Conservation (phyloP, 2,797 vertebrate genomes). For the Hypotaenidia okinawae region DNA sequence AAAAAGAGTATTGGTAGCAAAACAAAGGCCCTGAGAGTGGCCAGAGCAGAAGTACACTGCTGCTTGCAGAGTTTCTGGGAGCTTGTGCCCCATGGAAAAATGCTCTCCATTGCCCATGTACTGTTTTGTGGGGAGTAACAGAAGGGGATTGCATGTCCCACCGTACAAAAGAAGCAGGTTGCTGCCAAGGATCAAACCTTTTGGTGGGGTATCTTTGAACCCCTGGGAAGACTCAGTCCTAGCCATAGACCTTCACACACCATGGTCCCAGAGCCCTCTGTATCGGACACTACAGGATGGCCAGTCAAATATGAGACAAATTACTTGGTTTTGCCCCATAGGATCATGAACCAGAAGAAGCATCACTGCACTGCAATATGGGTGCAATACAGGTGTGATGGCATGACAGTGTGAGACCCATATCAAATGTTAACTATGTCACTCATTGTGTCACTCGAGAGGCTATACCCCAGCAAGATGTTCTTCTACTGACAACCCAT, state of each 20-base stretch:
- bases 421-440: no score
- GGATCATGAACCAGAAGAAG: background rate
- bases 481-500: background rate
- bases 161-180: background rate
- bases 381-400: fast-evolving
- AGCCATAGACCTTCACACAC: fast-evolving
- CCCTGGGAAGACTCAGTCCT: background rate
- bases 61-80: background rate
- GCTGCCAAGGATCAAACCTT: background rate
- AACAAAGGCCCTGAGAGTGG: background rate
- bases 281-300: background rate
- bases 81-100: background rate
- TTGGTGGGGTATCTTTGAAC: background rate
- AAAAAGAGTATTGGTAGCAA: background rate
- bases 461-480: background rate
- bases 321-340: background rate
- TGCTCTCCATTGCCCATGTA: background rate
- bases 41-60: background rate
- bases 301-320: background rate
- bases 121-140: background rate
- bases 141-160: background rate
- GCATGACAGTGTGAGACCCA: fast-evolving
- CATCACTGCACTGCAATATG: background rate
- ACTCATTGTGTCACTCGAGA: fast-evolving
- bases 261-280: background rate